Base-by-base conservation (phyloP, 2,113 vertebrate genomes). In the Gavialis gangeticus region DNA sequence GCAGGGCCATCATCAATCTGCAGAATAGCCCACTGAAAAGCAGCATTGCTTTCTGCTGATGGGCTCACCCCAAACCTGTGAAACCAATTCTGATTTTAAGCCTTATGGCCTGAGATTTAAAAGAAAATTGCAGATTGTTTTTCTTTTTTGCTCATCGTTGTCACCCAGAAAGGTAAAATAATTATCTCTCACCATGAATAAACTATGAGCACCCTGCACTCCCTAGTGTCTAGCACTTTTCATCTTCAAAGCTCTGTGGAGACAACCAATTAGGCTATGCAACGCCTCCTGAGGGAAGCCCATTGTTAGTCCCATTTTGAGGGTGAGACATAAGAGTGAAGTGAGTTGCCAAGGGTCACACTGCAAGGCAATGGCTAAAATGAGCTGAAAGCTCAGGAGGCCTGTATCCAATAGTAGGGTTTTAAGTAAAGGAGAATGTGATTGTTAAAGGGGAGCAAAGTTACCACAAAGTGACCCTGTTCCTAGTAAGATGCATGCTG, bases 181-280 rank as follows among this genome's bases (percentile, higher is more conserved):
- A 95, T 91, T 89, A 92, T 34, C 91, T 85, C 71, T 88, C 4
- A 0, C 89, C 91, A 95, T 96, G 93, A 97, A 97, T 97, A 96
- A 97, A 92, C 93, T 95, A 97, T 97, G 92, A 96, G 25, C 4
- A 4, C 95, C 79, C 91, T 79, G 87, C 91, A 12, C 66, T 92
- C 79, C 27, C 88, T 91, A n/a, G 93, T 17, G 75, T 19, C 1
- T 37, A 95, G 90, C 80, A 76, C 93, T 95, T 97, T 96, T 97
- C 93, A 96, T 96, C 95, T 91, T 83, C 86, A 79, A 79, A 96
- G 96, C 94, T 54, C 90, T 82, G 85, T 93, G 93, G 91, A 93
- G 93, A 54, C 73, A 85, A 84, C 80, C 95, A 97, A 97, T 95
- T 96, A 97, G 73, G 92, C 2, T 28, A 3, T 75, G 77, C 87